A percentile compares a stretch with the other conserved stretches of the same genome.
Conservation (phyloP, 2,113 vertebrate species). For the Gorsachius goisagi region DNA sequence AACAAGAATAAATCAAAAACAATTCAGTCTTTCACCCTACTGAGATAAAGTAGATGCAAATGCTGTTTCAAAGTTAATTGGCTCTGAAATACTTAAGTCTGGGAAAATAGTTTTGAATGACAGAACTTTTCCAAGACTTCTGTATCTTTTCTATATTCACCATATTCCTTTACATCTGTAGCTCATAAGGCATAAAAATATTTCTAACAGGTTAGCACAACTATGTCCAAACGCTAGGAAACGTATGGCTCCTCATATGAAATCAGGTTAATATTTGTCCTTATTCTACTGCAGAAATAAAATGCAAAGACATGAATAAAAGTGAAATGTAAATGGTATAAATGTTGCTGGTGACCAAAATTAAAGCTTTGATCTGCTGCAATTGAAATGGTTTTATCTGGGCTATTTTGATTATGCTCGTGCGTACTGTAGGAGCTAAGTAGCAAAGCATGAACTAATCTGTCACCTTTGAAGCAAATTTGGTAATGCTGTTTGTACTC, state of each 20-base stretch:
- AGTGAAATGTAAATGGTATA: not conserved
- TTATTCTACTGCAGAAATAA: not conserved
- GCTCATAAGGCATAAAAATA: not conserved
- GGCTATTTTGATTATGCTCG: not conserved
- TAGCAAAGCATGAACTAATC: not conserved
- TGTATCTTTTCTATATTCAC: not conserved
- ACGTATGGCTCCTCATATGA: not conserved
- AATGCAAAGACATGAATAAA: not conserved
- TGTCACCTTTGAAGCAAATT: not conserved
- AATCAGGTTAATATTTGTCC: not conserved
- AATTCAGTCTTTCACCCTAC: slow-evolving; percentile 33
- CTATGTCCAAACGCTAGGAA: not conserved
- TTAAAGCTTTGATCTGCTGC: not conserved
- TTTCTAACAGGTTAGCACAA: not conserved
- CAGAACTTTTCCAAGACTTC: not conserved
- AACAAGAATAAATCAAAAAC: slow-evolving; percentile 47
- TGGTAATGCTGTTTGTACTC: not conserved
- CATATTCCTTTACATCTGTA: not conserved
- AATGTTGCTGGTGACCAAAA: not conserved
- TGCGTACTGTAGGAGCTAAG: not conserved
- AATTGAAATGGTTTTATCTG: not conserved
- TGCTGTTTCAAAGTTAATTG: slow-evolving; percentile 24
- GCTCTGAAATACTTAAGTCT: not conserved
- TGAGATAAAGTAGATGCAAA: slow-evolving; percentile 44
- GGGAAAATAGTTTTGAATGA: slow-evolving; percentile 15